Evolutionary conservation across 2,113 vertebrate genomes (phyloP).

Genomic region (Phaethornis superciliosus): DNA sequence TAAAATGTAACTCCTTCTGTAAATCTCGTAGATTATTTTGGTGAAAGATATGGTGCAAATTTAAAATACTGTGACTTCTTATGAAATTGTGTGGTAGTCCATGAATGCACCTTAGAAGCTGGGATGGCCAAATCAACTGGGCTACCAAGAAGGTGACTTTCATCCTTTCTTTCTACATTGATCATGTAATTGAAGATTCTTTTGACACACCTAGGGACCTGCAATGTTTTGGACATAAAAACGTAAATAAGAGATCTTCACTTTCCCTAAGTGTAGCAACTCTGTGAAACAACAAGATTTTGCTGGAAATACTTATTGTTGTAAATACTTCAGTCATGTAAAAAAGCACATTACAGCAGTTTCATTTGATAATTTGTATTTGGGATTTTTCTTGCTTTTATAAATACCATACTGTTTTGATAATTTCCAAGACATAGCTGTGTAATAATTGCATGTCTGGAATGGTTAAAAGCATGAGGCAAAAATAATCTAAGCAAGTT

Average conservation of each 20-base stretch:
- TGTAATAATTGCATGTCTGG: slow-evolving; percentile 68
- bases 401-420: slow-evolving; percentile 64
- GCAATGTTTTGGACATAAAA: neutral
- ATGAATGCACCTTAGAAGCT: neutral
- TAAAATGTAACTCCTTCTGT: neutral
- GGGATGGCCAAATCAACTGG: neutral
- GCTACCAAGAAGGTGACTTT: neutral
- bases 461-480: slow-evolving; percentile 58
- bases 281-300: neutral
- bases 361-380: slow-evolving; percentile 68
- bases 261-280: neutral
- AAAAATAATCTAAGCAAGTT: slow-evolving; percentile 49
- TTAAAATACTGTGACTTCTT: neutral
- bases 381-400: slow-evolving; percentile 55
- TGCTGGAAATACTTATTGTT: slow-evolving; percentile 1
- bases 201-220: neutral
- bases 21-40: neutral
- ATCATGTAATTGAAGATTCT: neutral
- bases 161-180: neutral
- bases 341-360: slow-evolving; percentile 31
- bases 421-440: slow-evolving; percentile 56
- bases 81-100: neutral
- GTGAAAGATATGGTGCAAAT: neutral
- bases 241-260: neutral
- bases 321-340: slow-evolving; percentile 18